A percentile compares a stretch with the other conserved stretches of the same genome.
Evolutionary conservation across 37 sponge, comb jelly and placozoan species (phyloP).

Genomic region (Cliona cf. orientalis): DNA sequence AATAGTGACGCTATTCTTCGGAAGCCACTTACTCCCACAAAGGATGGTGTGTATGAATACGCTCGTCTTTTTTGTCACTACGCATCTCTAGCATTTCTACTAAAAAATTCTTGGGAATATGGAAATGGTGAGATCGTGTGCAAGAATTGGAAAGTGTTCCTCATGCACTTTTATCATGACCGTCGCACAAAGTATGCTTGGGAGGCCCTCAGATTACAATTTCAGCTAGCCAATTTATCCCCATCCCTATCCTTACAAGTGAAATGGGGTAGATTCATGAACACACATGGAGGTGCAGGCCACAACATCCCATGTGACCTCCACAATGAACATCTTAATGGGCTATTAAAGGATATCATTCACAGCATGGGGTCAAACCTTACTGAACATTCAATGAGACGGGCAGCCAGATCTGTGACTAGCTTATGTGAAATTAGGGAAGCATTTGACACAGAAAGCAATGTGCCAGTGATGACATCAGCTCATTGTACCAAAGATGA

Average conservation of each 20-base stretch:
- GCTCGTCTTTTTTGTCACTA: constrained; percentile 48
- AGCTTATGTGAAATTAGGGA: too few species aligned
- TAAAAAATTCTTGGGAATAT: constrained; percentile 47
- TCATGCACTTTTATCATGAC: constrained; percentile 31
- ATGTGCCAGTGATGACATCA: constrained; percentile 5
- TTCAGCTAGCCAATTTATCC: neutral
- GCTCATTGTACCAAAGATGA: constrained; percentile 12
- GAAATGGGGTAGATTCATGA: constrained; percentile 34
- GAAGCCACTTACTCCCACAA: neutral
- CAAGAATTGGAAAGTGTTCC: constrained; percentile 40
- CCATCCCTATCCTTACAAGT: constrained; percentile 24
- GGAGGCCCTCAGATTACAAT: constrained; percentile 10
- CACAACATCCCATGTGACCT: constrained; percentile 27
- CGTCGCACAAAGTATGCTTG: constrained; percentile 11
- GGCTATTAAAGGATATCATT: constrained; percentile 10
- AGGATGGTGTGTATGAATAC: constrained; percentile 36
- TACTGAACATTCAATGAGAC: constrained; percentile 2
- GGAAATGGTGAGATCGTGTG: constrained; percentile 48
- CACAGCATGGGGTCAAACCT: constrained; percentile 9
- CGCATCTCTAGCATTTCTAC: constrained; percentile 11
- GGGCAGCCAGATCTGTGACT: constrained; percentile 37
- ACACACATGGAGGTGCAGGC: constrained; percentile 50
- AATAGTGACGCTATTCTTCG: constrained; percentile 8
- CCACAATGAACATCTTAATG: constrained; percentile 13
- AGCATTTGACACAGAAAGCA: too few species aligned